Conservation (phyloP, 2,113 vertebrate species). For the Equus quagga region DNA sequence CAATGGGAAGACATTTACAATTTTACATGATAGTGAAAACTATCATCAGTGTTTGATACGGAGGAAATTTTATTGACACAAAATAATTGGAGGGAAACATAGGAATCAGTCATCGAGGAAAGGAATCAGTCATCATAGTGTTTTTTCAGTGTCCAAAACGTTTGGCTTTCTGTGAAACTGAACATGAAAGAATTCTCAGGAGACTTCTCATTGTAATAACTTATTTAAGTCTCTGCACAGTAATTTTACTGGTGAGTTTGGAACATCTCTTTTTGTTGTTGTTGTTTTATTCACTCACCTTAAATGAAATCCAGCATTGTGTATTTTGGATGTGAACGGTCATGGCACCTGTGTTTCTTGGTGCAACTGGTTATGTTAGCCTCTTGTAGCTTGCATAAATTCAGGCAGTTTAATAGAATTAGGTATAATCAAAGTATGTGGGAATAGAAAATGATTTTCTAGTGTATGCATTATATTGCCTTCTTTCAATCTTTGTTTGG, state of each 20-base stretch:
- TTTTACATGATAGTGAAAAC: conserved; percentile 48
- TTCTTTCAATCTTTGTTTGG: background rate
- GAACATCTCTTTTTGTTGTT: background rate
- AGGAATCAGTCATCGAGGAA: conserved; percentile 54
- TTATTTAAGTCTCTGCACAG: background rate
- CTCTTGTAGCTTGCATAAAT: background rate
- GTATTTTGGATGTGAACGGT: background rate
- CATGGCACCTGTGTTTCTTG: background rate
- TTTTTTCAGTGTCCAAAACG: conserved; percentile 29
- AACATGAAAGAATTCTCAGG: conserved; percentile 64
- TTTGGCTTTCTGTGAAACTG: conserved; percentile 66
- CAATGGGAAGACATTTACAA: conserved; percentile 77
- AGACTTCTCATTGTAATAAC: conserved; percentile 54
- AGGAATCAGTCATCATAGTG: background rate
- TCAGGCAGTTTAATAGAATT: background rate
- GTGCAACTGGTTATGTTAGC: background rate
- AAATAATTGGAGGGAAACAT: conserved; percentile 60
- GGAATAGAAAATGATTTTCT: background rate
- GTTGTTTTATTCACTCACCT: background rate
- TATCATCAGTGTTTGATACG: conserved; percentile 60
- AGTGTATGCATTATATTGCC: background rate
- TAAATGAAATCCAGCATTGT: background rate
- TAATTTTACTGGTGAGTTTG: conserved; percentile 79
- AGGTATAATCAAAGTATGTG: background rate
- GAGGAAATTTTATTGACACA: conserved; percentile 48